Base-by-base conservation (phyloP, 2,888 invertebrate species). In the Drosophila borborema region DNA sequence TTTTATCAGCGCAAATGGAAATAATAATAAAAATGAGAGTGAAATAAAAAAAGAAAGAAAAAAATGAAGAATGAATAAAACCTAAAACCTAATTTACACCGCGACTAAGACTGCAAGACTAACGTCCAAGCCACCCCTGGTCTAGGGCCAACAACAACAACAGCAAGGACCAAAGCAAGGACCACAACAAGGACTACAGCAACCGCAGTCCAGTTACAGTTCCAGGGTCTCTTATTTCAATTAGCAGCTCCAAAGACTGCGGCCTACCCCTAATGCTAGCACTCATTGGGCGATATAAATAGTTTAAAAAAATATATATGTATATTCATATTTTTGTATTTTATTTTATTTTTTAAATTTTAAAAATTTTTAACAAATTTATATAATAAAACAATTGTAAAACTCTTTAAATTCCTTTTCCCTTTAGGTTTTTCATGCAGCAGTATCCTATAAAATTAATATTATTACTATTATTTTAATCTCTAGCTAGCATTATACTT, bases 1-100 rank as follows among this genome's bases (percentile, higher is more conserved):
- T 91, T 83, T 89, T 91, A 92, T 92, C 92, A 89, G 85, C 78
- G 68, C 86, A 90, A 88, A 88, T 83, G 79, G 74, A 86, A 86
- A 82, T 82, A 86, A 86, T 49, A 49, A 86, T 49, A 49, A 49
- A 91, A 88, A 85, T 78, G 77, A 72, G 80, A 72, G 70, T 77
- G 53, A 69, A 80, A 69, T 74, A 64, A 67, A 59, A 76, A 34
- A n/a, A n/a, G n/a, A 40, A 36, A 12, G 45, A 36, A 53, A 34
- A 48, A 34, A 36, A 31, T 56, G 31, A 23, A 45, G 58, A 73
- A 68, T 74, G 74, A 80, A 74, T 49, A 74, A 62, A 64, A 65
- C 73, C 75, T 73, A 74, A 79, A 80, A 75, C 72, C 87, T 87
- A 81, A 87, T 87, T 87, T 89, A 87, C 87, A 89, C 69, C 64